Evolutionary conservation across 1,140 invertebrate species (phyloP), one percentile per base, ranked within the genome.

Genomic region (Tribolium madens): DNA sequence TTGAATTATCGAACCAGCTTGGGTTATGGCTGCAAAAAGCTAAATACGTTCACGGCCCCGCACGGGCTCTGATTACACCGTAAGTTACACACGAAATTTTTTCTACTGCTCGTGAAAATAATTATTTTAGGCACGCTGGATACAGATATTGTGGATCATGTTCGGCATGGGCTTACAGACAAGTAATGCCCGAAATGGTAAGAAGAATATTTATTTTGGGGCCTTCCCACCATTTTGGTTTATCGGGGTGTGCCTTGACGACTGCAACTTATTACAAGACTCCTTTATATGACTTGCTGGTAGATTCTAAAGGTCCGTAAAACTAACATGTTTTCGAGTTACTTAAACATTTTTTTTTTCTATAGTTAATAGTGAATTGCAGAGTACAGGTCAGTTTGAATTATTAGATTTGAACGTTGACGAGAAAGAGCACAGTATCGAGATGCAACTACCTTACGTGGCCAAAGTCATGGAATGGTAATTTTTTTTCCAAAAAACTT

Each of bases 401-500:
- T 92, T 91, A 88, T 98, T 99, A 97, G 92, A 92, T 84, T 89
- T 95, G 84, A 90, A 91, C 79, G 95, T 94, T 0, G 96, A 98
- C 86, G 95, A 97, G 87, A 94, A 97, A 86, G 96, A 97, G 83
- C 96, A 97, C 85, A 98, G 96, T 81, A 96, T 99, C 81, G 98
- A 99, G 88, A 99, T 99, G 98, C 98, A 99, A 87, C 89, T 99
- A 79, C 98, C 98, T 33, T 99, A 96, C 86, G 94, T 99, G 83
- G 97, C 98, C 71, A 99, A 99, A 92, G 94, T 99, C 52, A 99
- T 99, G 97, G 95, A 98, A 89, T 93, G 93, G 92, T 95, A 86
- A 88, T 90, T 90, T 78, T 1, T 21, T 26, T 9, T 26, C 1
- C 10, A 57, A 57, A 10, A 2, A 3, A 12, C n/a, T 14, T 3